These are phyloP conservation scores for Petroica traversi DNA, from an alignment of 2,113 vertebrate species.

Conservation along the genomic window DNA sequence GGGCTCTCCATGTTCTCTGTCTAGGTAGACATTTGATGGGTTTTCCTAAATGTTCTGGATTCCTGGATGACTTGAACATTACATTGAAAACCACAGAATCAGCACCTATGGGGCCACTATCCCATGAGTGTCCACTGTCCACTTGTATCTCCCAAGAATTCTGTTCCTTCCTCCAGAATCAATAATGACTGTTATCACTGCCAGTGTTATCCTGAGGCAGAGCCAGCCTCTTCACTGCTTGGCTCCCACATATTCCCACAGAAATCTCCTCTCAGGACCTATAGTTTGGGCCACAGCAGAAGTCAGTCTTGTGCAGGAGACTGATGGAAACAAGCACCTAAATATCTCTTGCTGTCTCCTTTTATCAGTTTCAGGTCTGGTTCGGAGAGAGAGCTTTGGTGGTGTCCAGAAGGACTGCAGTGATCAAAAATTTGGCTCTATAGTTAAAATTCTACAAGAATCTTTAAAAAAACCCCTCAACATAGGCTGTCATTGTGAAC, in stretches of 20 bases:
- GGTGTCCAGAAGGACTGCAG: not conserved
- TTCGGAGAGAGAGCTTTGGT: not conserved
- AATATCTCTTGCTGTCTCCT: not conserved
- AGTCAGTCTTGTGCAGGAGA: not conserved
- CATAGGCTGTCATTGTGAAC: not conserved
- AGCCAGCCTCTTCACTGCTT: not conserved
- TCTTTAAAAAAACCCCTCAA: not conserved
- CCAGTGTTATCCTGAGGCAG: fast-evolving
- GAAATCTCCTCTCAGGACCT: not conserved
- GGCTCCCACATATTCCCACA: not conserved
- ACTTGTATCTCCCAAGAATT: not conserved
- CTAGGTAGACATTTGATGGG: not conserved
- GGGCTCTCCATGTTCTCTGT: not conserved
- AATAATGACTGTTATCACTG: not conserved
- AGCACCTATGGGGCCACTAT: not conserved
- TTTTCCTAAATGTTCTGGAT: not conserved
- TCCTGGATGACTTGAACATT: not conserved
- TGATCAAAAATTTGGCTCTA: not conserved
- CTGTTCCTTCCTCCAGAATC: not conserved
- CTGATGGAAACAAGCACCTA: not conserved
- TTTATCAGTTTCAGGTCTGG: not conserved
- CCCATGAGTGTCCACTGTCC: not conserved
- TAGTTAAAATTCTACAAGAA: not conserved
- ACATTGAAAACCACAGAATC: not conserved
- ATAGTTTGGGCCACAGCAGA: not conserved